Percentiles rank a stretch among this genome's conserved stretches.
These are phyloP conservation scores for Pteromalus puparum DNA, from an alignment of 1,140 invertebrate species.

Conservation along the genomic window DNA sequence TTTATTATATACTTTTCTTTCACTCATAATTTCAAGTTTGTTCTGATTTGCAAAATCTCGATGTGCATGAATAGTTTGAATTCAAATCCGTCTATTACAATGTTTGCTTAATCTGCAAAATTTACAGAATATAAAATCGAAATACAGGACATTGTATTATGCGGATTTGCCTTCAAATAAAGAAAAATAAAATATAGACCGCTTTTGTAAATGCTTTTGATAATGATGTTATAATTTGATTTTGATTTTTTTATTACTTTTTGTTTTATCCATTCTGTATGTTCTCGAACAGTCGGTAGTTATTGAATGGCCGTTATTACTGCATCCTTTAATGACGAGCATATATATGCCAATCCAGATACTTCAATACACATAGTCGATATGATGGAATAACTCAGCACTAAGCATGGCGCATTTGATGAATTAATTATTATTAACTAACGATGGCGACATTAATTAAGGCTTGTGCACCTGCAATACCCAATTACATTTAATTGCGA, in stretches of 20 bases:
- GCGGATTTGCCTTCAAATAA: conserved; percentile 2
- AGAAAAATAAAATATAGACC: not conserved
- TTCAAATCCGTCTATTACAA: not conserved
- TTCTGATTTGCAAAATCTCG: not conserved
- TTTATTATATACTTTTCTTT: not conserved
- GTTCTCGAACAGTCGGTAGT: conserved; percentile 54
- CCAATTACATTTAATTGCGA: not conserved
- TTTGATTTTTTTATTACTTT: conserved; percentile 55
- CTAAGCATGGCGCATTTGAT: conserved; percentile 38
- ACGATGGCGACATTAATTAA: conserved; percentile 40
- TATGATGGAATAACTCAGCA: conserved; percentile 46
- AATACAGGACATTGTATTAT: not conserved
- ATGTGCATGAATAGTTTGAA: not conserved
- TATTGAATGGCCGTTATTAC: conserved; percentile 55
- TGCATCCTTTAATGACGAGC: conserved; percentile 51
- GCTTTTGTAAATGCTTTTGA: conserved; percentile 5
- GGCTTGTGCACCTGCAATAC: conserved; percentile 27
- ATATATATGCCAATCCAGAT: conserved; percentile 41
- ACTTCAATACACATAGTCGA: conserved; percentile 44
- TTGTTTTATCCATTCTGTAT: conserved; percentile 72
- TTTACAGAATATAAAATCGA: not conserved
- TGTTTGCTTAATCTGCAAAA: not conserved
- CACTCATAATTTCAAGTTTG: not conserved
- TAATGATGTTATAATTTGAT: not conserved
- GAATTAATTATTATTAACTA: conserved; percentile 38